A percentile compares a stretch with the other conserved stretches of the same genome.
Conservation (phyloP, 2,113 vertebrate species). For the Ciconia maguari region DNA sequence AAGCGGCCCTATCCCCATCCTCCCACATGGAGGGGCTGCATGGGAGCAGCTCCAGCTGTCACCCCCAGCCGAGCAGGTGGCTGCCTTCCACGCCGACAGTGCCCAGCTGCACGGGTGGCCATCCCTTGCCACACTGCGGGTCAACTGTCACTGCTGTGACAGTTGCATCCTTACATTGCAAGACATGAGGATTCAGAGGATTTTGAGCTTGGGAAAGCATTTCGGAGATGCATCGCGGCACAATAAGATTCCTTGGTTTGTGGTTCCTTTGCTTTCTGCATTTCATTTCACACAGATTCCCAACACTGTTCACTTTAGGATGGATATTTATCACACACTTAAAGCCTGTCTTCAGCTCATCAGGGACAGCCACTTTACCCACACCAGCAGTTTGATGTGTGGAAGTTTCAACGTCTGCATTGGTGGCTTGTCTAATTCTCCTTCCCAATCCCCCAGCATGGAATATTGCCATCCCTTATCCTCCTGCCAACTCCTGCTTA, state of each 20-base stretch:
- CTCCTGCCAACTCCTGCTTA: not conserved
- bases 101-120: accelerated
- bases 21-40: not conserved
- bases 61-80: accelerated
- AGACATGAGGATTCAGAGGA: not conserved
- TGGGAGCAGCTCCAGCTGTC: not conserved
- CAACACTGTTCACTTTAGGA: not conserved
- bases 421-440: not conserved
- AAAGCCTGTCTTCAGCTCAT: not conserved
- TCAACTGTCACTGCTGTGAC: not conserved
- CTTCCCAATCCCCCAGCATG: not conserved
- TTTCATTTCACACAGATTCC: not conserved
- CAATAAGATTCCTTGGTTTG: not conserved
- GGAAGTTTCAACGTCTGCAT: not conserved
- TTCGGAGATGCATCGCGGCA: accelerated
- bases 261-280: not conserved
- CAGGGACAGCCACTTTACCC: not conserved
- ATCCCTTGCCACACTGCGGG: not conserved
- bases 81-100: not conserved
- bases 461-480: not conserved
- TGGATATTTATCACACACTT: not conserved
- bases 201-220: not conserved
- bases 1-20: too few species aligned
- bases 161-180: not conserved
- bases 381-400: not conserved